Percentiles rank a stretch among this genome's conserved stretches.
Conservation (phyloP, 1,140 invertebrate genomes). For the Eumeta japonica region DNA sequence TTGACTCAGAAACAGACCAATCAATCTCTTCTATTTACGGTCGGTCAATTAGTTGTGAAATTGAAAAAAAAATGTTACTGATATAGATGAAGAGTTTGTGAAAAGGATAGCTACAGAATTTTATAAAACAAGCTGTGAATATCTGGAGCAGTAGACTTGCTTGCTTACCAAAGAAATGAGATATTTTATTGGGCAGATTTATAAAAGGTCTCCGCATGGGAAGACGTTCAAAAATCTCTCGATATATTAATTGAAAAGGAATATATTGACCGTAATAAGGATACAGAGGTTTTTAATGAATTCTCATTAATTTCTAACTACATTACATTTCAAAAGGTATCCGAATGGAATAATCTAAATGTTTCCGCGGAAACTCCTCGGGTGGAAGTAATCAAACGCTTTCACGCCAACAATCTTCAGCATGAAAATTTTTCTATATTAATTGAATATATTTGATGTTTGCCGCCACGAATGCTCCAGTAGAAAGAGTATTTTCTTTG, state of each 20-base stretch:
- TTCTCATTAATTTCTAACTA: conserved; percentile 18
- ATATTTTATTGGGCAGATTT: conserved; percentile 26
- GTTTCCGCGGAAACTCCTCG: conserved; percentile 22
- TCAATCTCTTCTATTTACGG: conserved; percentile 20
- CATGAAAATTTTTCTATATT: conserved; percentile 21
- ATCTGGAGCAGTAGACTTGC: too few relatives aligned
- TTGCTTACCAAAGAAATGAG: conserved; percentile 20
- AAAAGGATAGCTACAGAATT: too few relatives aligned
- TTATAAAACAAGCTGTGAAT: too few relatives aligned
- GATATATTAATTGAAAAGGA: conserved; percentile 23
- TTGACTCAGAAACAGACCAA: too few relatives aligned
- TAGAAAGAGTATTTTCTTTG: too few relatives aligned
- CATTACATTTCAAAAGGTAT: conserved; percentile 17
- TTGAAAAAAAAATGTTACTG: conserved; percentile 17
- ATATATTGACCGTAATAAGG: conserved; percentile 21
- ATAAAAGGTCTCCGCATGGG: too few relatives aligned
- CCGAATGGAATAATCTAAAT: conserved; percentile 20
- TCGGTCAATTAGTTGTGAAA: conserved; percentile 18
- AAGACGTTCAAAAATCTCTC: conserved; percentile 21
- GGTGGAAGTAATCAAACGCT: conserved; percentile 25
- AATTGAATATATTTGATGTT: conserved; percentile 20
- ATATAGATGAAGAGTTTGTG: too few relatives aligned
- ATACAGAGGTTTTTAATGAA: too few relatives aligned
- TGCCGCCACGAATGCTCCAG: conserved; percentile 17
- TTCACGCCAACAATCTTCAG: conserved; percentile 21